Evolutionary conservation across 2,888 invertebrate species (phyloP).

Genomic region (Drosophila bunnanda): DNA sequence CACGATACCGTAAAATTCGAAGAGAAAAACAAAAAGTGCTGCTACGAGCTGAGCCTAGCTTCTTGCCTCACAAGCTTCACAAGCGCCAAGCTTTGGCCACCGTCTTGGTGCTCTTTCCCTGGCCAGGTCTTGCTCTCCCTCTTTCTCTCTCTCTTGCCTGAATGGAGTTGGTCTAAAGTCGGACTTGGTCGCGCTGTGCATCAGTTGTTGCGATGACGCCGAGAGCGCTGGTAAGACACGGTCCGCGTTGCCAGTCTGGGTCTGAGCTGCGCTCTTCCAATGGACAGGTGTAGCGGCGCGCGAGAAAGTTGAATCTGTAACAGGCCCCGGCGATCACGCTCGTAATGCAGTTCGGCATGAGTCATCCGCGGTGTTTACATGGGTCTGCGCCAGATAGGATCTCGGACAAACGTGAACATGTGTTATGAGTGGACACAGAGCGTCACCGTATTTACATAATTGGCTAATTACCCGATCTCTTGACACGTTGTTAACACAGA

Average conservation of each 20-base stretch:
- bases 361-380: constrained; percentile 33
- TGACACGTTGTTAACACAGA: constrained; percentile 32
- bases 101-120: constrained; percentile 17
- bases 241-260: not conserved
- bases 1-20: constrained; percentile 43
- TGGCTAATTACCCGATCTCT: constrained; percentile 24
- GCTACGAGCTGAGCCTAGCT: not conserved
- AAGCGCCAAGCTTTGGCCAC: constrained; percentile 15
- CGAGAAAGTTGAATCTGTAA: constrained; percentile 50
- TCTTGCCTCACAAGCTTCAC: constrained; percentile 10
- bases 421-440: constrained; percentile 5
- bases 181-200: constrained; percentile 13
- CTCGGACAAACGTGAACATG: not conserved
- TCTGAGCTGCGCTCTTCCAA: not conserved
- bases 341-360: constrained; percentile 17
- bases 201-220: constrained; percentile 59
- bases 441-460: constrained; percentile 20
- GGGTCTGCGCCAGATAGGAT: constrained; percentile 16
- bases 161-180: constrained; percentile 50
- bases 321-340: constrained; percentile 8
- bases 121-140: constrained; percentile 9
- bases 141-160: constrained; percentile 10
- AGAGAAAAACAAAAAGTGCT: constrained; percentile 26
- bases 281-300: constrained; percentile 58
- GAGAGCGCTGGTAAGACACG: constrained; percentile 60